Conservation (phyloP, 2,797 vertebrate genomes). For the Phoeniculus purpureus region DNA sequence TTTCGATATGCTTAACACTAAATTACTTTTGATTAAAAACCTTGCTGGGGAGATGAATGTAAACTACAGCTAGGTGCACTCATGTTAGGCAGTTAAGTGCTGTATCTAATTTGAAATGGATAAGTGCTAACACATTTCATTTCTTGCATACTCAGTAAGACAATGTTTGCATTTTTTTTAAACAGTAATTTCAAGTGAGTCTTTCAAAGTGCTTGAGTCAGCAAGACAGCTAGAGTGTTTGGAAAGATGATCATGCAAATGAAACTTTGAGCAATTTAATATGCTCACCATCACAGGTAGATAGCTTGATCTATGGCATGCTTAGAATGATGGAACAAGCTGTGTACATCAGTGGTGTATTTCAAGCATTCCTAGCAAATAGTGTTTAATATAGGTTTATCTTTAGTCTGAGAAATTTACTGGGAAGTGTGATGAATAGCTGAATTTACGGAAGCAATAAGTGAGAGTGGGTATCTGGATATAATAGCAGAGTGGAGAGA, state of each 20-base stretch:
- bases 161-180: background rate
- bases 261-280: constrained; percentile 63
- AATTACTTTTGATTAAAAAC: constrained; percentile 76
- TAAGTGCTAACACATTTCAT: constrained; percentile 64
- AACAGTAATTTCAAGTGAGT: constrained; percentile 46
- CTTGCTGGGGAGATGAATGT: constrained; percentile 68
- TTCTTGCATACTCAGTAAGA: constrained; percentile 51
- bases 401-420: constrained; percentile 21
- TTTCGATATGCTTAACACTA: constrained; percentile 65
- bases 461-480: background rate
- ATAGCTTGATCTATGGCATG: constrained; percentile 50
- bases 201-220: constrained; percentile 65
- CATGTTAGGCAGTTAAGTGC: constrained; percentile 54
- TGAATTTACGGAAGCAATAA: constrained; percentile 27
- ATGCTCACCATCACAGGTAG: constrained; percentile 31
- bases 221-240: constrained; percentile 22
- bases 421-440: constrained; percentile 18
- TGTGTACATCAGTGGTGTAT: constrained; percentile 8
- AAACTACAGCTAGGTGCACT: constrained; percentile 66
- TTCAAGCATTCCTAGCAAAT: constrained; percentile 55
- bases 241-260: constrained; percentile 58
- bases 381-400: constrained; percentile 37
- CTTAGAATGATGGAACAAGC: constrained; percentile 51
- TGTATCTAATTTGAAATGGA: constrained; percentile 68
- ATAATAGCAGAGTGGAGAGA: background rate